These are phyloP conservation scores for Actias luna DNA, from an alignment of 2,888 invertebrate genomes.

Conservation along the genomic window DNA sequence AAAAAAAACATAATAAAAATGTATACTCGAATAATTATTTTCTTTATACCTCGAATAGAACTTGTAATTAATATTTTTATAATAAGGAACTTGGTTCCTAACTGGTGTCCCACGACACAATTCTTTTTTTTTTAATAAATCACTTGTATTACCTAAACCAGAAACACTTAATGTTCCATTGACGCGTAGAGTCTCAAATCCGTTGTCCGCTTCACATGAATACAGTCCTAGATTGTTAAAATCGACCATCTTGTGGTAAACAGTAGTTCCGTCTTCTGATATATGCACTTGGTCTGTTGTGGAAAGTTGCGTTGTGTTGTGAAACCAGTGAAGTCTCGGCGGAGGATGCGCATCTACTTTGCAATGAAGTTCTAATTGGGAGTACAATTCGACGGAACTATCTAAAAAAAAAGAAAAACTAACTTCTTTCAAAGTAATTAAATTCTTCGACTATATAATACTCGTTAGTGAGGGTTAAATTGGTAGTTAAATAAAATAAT, in stretches of 20 bases:
- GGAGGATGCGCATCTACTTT: constrained; percentile 47
- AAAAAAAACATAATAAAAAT: too few relatives aligned
- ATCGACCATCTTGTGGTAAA: constrained; percentile 51
- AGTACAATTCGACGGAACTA: constrained; percentile 51
- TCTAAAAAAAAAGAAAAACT: constrained; percentile 58
- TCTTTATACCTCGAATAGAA: too few relatives aligned
- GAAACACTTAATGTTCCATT: constrained; percentile 50
- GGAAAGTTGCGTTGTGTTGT: constrained; percentile 51
- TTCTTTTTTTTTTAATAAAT: too few relatives aligned
- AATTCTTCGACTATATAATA: too few relatives aligned
- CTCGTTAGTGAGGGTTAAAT: too few relatives aligned
- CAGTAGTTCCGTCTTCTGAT: constrained; percentile 39
- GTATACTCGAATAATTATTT: too few relatives aligned
- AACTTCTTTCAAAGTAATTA: too few relatives aligned
- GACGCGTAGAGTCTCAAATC: constrained; percentile 50
- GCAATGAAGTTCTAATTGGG: constrained; percentile 50
- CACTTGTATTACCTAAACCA: constrained; percentile 57
- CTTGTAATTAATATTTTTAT: too few relatives aligned
- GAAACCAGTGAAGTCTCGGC: constrained; percentile 50
- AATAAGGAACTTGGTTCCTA: too few relatives aligned
- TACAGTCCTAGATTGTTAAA: constrained; percentile 72
- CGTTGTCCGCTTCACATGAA: constrained; percentile 77
- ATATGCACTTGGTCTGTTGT: constrained; percentile 35
- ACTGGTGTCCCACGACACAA: too few relatives aligned
- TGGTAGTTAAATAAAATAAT: too few relatives aligned